A percentile compares a stretch with the other conserved stretches of the same genome.
Evolutionary conservation across 35 echinoderm and acorn worm species (phyloP).

Genomic region (Ophiothrix spiculata): DNA sequence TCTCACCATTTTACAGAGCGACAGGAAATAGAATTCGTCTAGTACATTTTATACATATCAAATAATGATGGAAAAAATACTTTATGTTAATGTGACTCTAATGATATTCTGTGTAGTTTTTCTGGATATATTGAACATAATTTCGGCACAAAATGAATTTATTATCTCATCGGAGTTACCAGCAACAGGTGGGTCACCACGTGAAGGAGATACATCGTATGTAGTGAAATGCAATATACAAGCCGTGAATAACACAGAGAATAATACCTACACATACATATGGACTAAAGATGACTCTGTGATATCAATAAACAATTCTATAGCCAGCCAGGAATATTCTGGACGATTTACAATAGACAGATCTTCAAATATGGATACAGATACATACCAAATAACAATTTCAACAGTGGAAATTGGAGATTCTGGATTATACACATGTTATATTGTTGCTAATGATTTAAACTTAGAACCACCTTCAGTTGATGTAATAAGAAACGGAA

Average conservation of each 20-base stretch:
- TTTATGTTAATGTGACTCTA: too few relatives aligned
- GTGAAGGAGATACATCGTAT: background rate
- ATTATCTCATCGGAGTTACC: background rate
- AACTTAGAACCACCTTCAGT: background rate
- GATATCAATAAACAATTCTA: too few relatives aligned
- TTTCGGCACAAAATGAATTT: background rate
- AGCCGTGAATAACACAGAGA: background rate
- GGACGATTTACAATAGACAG: background rate
- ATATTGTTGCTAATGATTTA: background rate
- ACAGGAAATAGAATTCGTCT: too few relatives aligned
- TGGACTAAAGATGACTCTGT: background rate
- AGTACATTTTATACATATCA: too few relatives aligned
- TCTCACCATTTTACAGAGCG: too few relatives aligned
- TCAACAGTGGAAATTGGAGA: background rate
- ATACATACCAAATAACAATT: background rate
- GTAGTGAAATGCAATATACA: background rate
- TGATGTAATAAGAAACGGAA: background rate
- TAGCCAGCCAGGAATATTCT: background rate
- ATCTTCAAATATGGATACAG: background rate
- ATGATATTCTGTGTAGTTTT: too few relatives aligned
- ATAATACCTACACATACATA: background rate
- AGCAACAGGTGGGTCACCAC: background rate
- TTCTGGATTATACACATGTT: slow-evolving; percentile 1
- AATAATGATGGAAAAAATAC: too few relatives aligned
- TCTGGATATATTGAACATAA: too few relatives aligned